phyloP scores from a whole-genome alignment of 2,797 vertebrate genomes.

The Danio choprae region DNA sequence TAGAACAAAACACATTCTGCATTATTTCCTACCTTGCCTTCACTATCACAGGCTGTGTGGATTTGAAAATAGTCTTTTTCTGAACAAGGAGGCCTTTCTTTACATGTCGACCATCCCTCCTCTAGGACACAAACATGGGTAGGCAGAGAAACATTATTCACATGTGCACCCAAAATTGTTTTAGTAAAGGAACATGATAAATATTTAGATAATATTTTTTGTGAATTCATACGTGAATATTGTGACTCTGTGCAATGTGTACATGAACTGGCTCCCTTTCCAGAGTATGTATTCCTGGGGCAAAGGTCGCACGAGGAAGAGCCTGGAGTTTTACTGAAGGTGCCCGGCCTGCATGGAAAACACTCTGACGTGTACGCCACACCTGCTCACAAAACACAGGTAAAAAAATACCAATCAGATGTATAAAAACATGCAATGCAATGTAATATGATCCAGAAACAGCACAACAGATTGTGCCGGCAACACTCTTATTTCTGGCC shows the following conservation, averaged over 20 bases:
- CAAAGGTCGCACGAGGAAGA: slow-evolving; percentile 88
- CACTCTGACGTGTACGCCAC: slow-evolving; percentile 97
- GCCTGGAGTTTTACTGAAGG: slow-evolving; percentile 88
- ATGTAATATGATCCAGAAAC: not conserved
- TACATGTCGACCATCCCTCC: slow-evolving; percentile 88
- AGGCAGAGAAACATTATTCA: not conserved
- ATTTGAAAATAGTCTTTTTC: slow-evolving; percentile 95
- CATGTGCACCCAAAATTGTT: not conserved
- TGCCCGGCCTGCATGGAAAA: slow-evolving; percentile 92
- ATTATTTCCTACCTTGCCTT: slow-evolving; percentile 85
- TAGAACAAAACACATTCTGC: not conserved
- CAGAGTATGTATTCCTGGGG: slow-evolving; percentile 88
- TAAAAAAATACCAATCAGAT: not conserved
- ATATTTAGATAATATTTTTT: not conserved
- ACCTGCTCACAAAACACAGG: slow-evolving; percentile 73
- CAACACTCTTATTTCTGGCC: too few relatives aligned
- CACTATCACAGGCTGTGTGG: slow-evolving; percentile 89
- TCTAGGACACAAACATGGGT: slow-evolving; percentile 72
- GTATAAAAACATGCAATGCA: not conserved
- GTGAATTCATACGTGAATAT: slow-evolving; percentile 84
- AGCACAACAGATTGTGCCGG: not conserved
- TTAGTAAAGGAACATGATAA: not conserved
- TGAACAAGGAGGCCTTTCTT: slow-evolving; percentile 86
- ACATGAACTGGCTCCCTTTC: slow-evolving; percentile 91
- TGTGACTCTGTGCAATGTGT: slow-evolving; percentile 83